Base-by-base conservation (phyloP, 2,888 invertebrate genomes). In the Pherbina coryleti region DNA sequence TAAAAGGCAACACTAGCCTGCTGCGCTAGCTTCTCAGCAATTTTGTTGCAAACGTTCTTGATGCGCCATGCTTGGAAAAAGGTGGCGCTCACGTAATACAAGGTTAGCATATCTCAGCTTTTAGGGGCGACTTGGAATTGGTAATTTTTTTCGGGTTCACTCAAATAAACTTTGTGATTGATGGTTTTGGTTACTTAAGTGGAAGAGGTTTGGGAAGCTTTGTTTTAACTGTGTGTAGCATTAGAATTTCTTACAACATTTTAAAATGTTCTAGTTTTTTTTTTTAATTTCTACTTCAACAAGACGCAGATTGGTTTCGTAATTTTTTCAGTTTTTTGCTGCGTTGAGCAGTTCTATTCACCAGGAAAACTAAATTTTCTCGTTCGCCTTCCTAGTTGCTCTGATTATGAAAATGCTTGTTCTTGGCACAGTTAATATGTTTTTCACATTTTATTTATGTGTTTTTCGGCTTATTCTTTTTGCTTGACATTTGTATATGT, bases 51-150 rank as follows among this genome's bases (percentile, higher is more conserved):
- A 80, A 95, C 92, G 34, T 93, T 92, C 73, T 93, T 92, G 81
- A 96, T 92, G 76, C 95, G 92, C 94, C 95, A 95, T 87, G 95
- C 93, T 90, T 95, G 96, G 83, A 95, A 90, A 89, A 95, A 93
- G 80, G 96, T 96, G 86, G 96, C 94, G 86, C 95, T 94, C 91
- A 95, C 93, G 89, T 96, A 96, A 90, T 94, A 95, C 74, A 96
- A 90, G 55, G 96, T 96, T 84, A 96, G 92, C 88, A 96, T 88
- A 70, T 76, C 31, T 53, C 7, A n/a, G 19, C 57, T 60, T 60
- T 28, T 25, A 14, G 11, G 25, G 22, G 57, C 8, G 19, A 1
- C 9, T 25, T 25, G 2, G 19, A 25, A 25, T 7, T 1, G 55
- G 9, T 57, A 19, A 25, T 37, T 7, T 8, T 57, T 7, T 17